Percentiles rank a stretch among this genome's conserved stretches.
Conservation (phyloP, 37 sponge, comb jelly and placozoan genomes). For the Cliona cf. orientalis region DNA sequence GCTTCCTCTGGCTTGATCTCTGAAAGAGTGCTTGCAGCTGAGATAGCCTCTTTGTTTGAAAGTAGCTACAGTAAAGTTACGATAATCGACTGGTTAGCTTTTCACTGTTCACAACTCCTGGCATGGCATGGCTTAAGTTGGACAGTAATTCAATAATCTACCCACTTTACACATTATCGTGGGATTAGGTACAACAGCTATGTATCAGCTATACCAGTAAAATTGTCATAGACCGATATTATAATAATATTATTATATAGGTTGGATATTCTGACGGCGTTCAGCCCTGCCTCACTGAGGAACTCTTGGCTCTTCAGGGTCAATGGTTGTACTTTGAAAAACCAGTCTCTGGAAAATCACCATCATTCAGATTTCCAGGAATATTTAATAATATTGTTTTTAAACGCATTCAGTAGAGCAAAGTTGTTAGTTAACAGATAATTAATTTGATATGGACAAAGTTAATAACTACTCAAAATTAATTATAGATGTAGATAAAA, state of each 20-base stretch:
- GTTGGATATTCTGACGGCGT: slow-evolving; percentile 14
- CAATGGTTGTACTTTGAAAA: slow-evolving; percentile 63
- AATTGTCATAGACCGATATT: not conserved
- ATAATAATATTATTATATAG: not conserved
- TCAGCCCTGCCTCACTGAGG: slow-evolving; percentile 33
- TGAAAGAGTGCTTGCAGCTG: too few species aligned
- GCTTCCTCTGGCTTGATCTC: too few species aligned
- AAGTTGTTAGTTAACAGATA: not conserved
- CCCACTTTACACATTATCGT: not conserved
- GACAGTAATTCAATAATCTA: too few species aligned
- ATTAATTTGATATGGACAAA: not conserved
- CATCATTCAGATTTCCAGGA: slow-evolving; percentile 43
- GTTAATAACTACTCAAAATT: not conserved
- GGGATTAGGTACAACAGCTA: not conserved
- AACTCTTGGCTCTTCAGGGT: slow-evolving; percentile 36
- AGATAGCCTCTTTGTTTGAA: too few species aligned
- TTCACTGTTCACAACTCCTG: too few species aligned
- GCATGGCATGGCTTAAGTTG: too few species aligned
- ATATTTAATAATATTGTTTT: not conserved
- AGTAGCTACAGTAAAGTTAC: too few species aligned
- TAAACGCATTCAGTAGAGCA: not conserved
- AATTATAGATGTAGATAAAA: not conserved
- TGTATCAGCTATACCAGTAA: slow-evolving; percentile 19
- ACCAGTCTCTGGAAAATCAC: not conserved
- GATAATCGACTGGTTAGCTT: too few species aligned